Percentiles rank a stretch among this genome's conserved stretches.
These are phyloP conservation scores for Trichosurus vulpecula DNA, from an alignment of 2,797 vertebrate species.

Conservation along the genomic window DNA sequence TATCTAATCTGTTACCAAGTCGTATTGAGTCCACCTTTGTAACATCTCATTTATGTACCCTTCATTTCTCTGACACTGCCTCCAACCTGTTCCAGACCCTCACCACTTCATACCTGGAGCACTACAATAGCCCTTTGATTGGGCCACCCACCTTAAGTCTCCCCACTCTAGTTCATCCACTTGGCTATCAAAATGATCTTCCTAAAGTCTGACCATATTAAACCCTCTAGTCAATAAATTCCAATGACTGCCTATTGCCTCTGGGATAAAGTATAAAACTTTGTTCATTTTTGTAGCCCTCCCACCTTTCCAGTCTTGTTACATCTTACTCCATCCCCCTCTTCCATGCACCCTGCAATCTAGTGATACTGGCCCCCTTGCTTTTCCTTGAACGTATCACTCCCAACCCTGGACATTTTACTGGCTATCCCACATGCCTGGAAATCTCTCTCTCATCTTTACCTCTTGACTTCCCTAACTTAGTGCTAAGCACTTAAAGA, in stretches of 20 bases:
- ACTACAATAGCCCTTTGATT: neutral
- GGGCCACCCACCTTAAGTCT: neutral
- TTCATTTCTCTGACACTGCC: too few species aligned
- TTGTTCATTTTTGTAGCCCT: neutral
- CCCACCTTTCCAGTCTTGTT: neutral
- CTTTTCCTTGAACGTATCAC: too few species aligned
- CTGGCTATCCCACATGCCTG: too few species aligned
- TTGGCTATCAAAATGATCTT: neutral
- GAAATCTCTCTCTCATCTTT: too few species aligned
- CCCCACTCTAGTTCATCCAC: neutral
- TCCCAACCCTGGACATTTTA: too few species aligned
- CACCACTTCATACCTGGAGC: too few species aligned
- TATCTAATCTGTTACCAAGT: too few species aligned
- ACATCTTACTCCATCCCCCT: neutral
- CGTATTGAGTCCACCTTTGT: too few species aligned
- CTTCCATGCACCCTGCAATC: too few species aligned
- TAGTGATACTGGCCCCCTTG: too few species aligned
- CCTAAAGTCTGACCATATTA: neutral
- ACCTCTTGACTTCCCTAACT: neutral
- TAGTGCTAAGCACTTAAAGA: neutral
- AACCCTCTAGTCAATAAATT: neutral
- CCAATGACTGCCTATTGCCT: neutral
- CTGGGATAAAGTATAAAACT: neutral
- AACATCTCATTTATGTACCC: too few species aligned
- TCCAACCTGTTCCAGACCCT: too few species aligned